Evolutionary conservation across 37 sponge, comb jelly and placozoan genomes (phyloP).

Genomic region (Halisarca cf. caerulea): DNA sequence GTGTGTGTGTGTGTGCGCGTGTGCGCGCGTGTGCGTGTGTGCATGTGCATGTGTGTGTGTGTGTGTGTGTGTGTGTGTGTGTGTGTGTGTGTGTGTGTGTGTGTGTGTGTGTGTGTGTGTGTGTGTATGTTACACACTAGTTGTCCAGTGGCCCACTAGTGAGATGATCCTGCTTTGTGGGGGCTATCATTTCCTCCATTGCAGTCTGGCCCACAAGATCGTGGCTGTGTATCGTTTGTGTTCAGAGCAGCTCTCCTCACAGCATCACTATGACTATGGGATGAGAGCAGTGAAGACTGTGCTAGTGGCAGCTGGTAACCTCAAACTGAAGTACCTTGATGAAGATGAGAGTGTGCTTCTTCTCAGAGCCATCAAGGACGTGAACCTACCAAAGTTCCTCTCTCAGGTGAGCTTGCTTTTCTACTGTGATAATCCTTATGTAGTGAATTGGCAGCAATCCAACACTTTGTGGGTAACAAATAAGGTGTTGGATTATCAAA

Average conservation of each 20-base stretch:
- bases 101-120: too few species aligned
- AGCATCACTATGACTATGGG: constrained; percentile 99
- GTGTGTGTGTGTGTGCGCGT: background rate
- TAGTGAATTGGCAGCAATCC: background rate
- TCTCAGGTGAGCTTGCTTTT: constrained; percentile 48
- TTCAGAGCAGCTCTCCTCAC: constrained; percentile 98
- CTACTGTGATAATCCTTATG: background rate
- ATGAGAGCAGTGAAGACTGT: constrained; percentile 98
- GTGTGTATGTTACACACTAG: too few species aligned
- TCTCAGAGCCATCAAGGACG: constrained; percentile 94
- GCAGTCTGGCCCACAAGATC: constrained; percentile 92
- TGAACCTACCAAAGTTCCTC: constrained; percentile 96
- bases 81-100: background rate
- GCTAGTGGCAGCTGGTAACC: constrained; percentile 96
- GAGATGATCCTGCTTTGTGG: too few species aligned
- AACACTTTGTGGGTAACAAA: too few species aligned
- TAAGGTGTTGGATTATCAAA: too few species aligned
- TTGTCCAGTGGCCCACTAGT: too few species aligned
- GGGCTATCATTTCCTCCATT: background rate
- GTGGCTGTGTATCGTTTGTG: constrained; percentile 95
- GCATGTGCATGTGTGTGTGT: background rate
- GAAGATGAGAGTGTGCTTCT: constrained; percentile 90
- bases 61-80: too few species aligned
- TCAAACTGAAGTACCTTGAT: constrained; percentile 91
- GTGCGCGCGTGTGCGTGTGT: background rate